Base-by-base conservation (phyloP, 2,797 vertebrate genomes). In the Rhinogobio ventralis region DNA sequence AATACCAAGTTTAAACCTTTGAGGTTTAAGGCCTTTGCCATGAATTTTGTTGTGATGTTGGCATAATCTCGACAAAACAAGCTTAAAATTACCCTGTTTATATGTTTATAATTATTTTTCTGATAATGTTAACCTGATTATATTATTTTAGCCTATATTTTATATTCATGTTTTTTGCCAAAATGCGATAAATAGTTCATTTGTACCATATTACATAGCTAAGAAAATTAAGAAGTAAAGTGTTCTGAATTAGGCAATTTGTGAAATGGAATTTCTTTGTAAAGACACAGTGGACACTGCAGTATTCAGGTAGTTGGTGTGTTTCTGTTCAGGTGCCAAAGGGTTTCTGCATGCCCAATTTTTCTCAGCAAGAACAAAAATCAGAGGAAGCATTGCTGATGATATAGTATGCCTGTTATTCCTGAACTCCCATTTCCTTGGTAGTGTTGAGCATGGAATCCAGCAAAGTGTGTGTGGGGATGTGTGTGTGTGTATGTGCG, bases 361-460 rank as follows among this genome's bases (percentile, higher is more conserved):
- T 36, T 36, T 67, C 45, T 42, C 36, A 45, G 17, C n/a, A 49
- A 67, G 62, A 68, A 42, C 77, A 28, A 17, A 62, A 53, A 39
- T 45, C 30, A 30, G n/a, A 42, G 15, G n/a, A 80, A 51, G 57
- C 7, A 15, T 51, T 23, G 36, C 49, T 62, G 79, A 86, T 81
- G 53, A 49, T 67, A 30, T 71, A 64, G 39, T 13, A 19, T 20
- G 45, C 55, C 33, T 51, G 30, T 39, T 51, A 28, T 57, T 57
- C 42, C 33, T 55, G 60, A 42, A 69, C 25, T 39, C 36, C 36
- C 25, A 25, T 60, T 42, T 72, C 42, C 68, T 28, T 28, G 33
- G 7, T 33, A 51, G 55, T 42, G 39, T 81, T 57, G 51, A 57
- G 67, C 49, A 71, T 82, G 69, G 55, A 62, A 72, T 25, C 49